These are phyloP conservation scores for Acheta domesticus DNA, from an alignment of 2,888 invertebrate genomes.

Conservation along the genomic window DNA sequence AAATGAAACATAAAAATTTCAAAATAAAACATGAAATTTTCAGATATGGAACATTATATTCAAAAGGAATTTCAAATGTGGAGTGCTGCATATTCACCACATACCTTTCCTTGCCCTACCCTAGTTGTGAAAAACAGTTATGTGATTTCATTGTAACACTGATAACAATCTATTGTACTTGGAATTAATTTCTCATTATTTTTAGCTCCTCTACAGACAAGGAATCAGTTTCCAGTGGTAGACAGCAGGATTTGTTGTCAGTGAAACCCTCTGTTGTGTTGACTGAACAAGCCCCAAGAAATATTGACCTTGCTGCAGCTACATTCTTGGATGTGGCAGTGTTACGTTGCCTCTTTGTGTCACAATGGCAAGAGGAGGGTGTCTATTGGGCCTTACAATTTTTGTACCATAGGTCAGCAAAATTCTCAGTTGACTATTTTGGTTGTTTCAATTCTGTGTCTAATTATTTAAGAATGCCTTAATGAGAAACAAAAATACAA, in stretches of 20 bases:
- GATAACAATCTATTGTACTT: no score
- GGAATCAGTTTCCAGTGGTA: conserved; percentile 66
- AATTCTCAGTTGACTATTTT: conserved; percentile 26
- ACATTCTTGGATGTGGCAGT: conserved; percentile 97
- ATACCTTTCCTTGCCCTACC: no score
- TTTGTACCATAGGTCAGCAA: conserved; percentile 73
- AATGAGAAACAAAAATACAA: background rate
- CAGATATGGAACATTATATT: no score
- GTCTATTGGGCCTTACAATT: conserved; percentile 95
- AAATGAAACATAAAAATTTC: no score
- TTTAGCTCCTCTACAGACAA: conserved; percentile 63
- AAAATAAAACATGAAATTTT: no score
- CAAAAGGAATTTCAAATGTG: no score
- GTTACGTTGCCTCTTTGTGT: conserved; percentile 88
- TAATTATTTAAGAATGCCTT: background rate
- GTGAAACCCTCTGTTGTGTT: conserved; percentile 46
- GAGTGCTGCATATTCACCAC: no score
- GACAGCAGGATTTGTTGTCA: conserved; percentile 37
- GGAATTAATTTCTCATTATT: no score
- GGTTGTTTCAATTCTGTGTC: conserved; percentile 22
- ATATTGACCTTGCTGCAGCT: conserved; percentile 70
- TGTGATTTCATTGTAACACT: no score
- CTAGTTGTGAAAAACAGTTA: no score
- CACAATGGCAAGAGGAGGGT: conserved; percentile 98
- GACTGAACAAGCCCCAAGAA: conserved; percentile 42